Base-by-base conservation (phyloP, 2,888 invertebrate genomes). In the Temnothorax rugatulus region DNA sequence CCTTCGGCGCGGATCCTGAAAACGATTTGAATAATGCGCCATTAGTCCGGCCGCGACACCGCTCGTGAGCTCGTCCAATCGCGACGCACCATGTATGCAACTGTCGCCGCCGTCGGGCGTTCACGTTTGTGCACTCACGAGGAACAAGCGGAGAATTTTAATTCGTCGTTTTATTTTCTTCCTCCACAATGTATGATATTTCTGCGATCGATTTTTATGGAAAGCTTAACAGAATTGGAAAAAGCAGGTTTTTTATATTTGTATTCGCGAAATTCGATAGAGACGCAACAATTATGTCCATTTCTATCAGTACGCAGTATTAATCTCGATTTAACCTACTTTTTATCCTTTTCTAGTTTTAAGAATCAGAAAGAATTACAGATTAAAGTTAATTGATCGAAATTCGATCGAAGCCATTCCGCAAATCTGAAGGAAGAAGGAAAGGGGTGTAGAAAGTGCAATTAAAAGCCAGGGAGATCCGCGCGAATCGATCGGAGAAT, bases 1-100 rank as follows among this genome's bases (percentile, higher is more conserved):
- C 96, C 74, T 96, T 96, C 52, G 97, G 96, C 87, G 95, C 95
- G 5, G 96, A 96, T 71, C 97, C 98, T 96, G 92, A 71, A 71
- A 96, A 95, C 11, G 8, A 66, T 82, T 25, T 82, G 84, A 84
- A 63, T 50, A 54, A 64, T 2, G 38, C 59, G 47, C 9, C 13
- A 18, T 21, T 52, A 15, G 4, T 15, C 9, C 64, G 44, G 41
- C 29, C 41, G 15, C 18, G 29, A 64, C 50, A 1, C 1, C 18
- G 66, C 44, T 29, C 34, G 34, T 29, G 29, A 29, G 29, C 29
- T 29, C 9, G 25, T 50, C 41, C 52, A 76, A 64, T 64, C 61
- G 1, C 1, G 21, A 52, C 29, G 38, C 59, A 52, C 47, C 79
- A 52, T 9, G 25, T 84, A 54, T 82, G n/a, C 41, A 29, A 3